These are phyloP conservation scores for Platycnemis pennipes DNA, from an alignment of 2,888 invertebrate genomes.

Conservation along the genomic window DNA sequence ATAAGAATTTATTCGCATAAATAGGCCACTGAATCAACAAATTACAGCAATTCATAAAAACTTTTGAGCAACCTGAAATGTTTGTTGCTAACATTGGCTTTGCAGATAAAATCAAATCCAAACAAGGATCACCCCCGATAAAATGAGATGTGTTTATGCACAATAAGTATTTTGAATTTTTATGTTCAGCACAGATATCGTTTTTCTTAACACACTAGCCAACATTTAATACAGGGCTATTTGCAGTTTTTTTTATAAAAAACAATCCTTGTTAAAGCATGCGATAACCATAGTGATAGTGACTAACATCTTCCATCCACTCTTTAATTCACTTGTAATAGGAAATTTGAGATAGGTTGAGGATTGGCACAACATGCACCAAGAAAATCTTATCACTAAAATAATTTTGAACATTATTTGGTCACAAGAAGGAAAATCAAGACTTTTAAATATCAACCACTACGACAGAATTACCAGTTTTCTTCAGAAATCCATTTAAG, in stretches of 20 bases:
- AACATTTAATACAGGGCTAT: constrained; percentile 8
- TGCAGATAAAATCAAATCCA: neutral
- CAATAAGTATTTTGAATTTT: constrained; percentile 21
- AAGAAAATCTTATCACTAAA: neutral
- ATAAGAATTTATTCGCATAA: constrained; percentile 35
- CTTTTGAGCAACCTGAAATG: constrained; percentile 23
- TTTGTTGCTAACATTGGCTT: constrained; percentile 17
- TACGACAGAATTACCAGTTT: neutral
- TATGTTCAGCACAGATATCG: constrained; percentile 16
- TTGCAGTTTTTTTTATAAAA: constrained; percentile 2
- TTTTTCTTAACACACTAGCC: constrained; percentile 36
- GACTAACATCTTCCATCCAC: neutral
- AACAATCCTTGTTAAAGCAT: constrained; percentile 9
- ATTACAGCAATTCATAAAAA: constrained; percentile 35
- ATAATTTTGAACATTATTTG: neutral
- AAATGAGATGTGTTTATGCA: neutral
- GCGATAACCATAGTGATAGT: constrained; percentile 6
- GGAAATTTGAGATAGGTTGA: neutral
- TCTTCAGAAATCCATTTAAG: neutral
- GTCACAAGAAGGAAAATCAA: neutral
- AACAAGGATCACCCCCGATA: neutral
- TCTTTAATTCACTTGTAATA: neutral
- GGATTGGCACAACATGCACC: neutral
- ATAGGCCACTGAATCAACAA: constrained; percentile 32
- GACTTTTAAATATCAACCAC: neutral